A percentile compares a stretch with the other conserved stretches of the same genome.
Evolutionary conservation across 1,140 invertebrate genomes (phyloP).

Genomic region (Leptinotarsa lineolata): DNA sequence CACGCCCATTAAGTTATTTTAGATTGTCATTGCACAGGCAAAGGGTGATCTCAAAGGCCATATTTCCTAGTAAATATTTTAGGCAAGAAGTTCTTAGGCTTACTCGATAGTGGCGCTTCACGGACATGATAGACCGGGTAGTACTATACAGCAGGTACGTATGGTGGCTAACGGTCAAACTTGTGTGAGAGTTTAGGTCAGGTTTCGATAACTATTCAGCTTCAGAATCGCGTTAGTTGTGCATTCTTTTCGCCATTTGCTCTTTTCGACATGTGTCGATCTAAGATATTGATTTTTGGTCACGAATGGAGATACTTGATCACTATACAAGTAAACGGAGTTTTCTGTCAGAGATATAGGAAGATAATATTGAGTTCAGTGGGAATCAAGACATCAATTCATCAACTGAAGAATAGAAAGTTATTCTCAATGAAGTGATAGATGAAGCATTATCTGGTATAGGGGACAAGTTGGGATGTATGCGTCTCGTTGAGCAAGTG

Average conservation of each 20-base stretch:
- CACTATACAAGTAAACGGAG: slow-evolving; percentile 12
- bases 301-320: slow-evolving; percentile 17
- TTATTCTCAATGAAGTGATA: neutral
- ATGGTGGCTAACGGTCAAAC: neutral
- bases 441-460: neutral
- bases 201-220: neutral
- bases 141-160: slow-evolving; percentile 14
- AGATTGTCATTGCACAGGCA: neutral
- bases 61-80: neutral
- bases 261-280: neutral
- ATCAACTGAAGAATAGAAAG: neutral
- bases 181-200: neutral
- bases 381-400: neutral
- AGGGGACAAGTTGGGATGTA: neutral
- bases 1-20: neutral
- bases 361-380: neutral
- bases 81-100: neutral
- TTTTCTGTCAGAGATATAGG: slow-evolving; percentile 1
- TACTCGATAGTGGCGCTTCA: slow-evolving; percentile 23
- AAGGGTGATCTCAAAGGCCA: slow-evolving; percentile 4
- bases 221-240: neutral
- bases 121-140: neutral
- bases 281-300: slow-evolving; percentile 26
- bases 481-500: neutral
- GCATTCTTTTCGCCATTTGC: neutral